Conservation (phyloP, 2,888 invertebrate genomes). For the Spodoptera littoralis region DNA sequence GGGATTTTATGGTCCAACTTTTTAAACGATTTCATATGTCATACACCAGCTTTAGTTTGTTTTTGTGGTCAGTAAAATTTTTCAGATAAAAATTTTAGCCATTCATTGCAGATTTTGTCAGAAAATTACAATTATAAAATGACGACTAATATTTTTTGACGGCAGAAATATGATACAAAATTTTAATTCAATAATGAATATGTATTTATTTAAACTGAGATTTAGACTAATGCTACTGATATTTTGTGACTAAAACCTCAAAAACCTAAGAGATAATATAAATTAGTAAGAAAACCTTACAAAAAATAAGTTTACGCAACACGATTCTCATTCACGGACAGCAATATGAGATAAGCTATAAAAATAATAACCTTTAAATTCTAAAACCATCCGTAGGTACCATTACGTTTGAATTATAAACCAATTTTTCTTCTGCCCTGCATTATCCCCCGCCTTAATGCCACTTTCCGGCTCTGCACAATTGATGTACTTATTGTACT, state of each 20-base stretch:
- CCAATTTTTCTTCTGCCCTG: slow-evolving; percentile 28
- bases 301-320: slow-evolving; percentile 14
- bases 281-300: no score
- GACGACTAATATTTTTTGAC: no score
- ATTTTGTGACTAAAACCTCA: no score
- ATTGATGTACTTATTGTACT: slow-evolving; percentile 32
- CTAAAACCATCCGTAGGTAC: slow-evolving; percentile 29
- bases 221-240: no score
- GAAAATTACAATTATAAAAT: no score
- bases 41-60: slow-evolving; percentile 14
- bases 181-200: no score
- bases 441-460: slow-evolving; percentile 30
- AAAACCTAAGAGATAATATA: no score
- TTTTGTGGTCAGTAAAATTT: not conserved
- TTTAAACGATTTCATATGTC: slow-evolving; percentile 13
- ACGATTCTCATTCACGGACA: slow-evolving; percentile 31
- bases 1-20: slow-evolving; percentile 20
- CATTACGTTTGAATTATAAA: slow-evolving; percentile 53
- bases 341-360: slow-evolving; percentile 29
- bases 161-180: no score
- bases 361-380: slow-evolving; percentile 47
- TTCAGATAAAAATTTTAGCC: not conserved
- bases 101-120: no score
- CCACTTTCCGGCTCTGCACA: slow-evolving; percentile 36
- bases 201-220: no score